A percentile compares a stretch with the other conserved stretches of the same genome.
Evolutionary conservation across 2,113 vertebrate species (phyloP).

Genomic region (Gnathochromis pfefferi): DNA sequence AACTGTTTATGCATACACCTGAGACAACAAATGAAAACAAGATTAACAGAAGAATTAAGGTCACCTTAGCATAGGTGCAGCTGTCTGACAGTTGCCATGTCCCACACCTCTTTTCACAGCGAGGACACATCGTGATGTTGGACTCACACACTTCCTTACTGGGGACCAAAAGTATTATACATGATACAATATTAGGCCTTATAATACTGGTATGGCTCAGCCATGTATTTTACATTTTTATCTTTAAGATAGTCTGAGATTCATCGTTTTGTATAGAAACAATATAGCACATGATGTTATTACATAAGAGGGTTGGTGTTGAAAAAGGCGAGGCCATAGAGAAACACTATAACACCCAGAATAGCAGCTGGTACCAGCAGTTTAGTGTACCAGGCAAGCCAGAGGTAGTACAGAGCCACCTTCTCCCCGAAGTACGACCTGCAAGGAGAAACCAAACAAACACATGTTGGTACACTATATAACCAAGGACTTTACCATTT

Average conservation of each 20-base stretch:
- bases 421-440: conserved; percentile 92
- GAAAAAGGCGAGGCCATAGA: conserved; percentile 78
- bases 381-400: conserved; percentile 89
- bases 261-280: not conserved
- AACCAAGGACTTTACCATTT: not conserved
- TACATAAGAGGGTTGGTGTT: conserved; percentile 83
- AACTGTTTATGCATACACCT: not conserved
- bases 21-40: not conserved
- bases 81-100: conserved; percentile 82
- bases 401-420: conserved; percentile 87
- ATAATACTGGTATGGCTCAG: not conserved
- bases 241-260: not conserved
- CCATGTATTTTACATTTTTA: rapidly evolving
- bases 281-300: not conserved
- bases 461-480: not conserved
- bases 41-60: not conserved
- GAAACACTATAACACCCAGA: conserved; percentile 70
- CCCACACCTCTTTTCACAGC: conserved; percentile 74
- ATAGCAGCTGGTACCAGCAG: conserved; percentile 74
- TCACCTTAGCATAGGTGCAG: conserved; percentile 84
- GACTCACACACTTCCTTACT: conserved; percentile 89
- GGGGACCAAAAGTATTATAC: not conserved
- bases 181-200: not conserved
- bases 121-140: conserved; percentile 80
- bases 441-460: not conserved